A percentile compares a stretch with the other conserved stretches of the same genome.
Conservation (phyloP, 2,797 vertebrate genomes). For the Labeo calbasu region DNA sequence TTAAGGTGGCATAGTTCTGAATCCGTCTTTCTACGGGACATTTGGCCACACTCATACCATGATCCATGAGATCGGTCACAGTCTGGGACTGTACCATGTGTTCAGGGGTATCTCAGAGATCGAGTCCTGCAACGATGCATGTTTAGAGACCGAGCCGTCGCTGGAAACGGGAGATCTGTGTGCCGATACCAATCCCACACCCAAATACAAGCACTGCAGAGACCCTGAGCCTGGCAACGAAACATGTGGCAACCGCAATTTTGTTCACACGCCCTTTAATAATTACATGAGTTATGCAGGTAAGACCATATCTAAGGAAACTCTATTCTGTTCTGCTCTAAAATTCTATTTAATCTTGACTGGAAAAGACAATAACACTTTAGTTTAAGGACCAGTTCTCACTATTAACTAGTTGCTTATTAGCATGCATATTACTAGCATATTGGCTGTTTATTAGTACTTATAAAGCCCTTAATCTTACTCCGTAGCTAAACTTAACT, state of each 20-base stretch:
- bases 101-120: slow-evolving; percentile 97
- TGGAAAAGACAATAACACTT: not conserved
- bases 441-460: not conserved
- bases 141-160: slow-evolving; percentile 95
- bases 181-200: slow-evolving; percentile 93
- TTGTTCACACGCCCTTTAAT: slow-evolving; percentile 92
- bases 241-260: slow-evolving; percentile 89
- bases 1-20: slow-evolving; percentile 91
- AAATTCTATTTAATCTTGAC: not conserved
- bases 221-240: slow-evolving; percentile 93
- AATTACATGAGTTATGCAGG: slow-evolving; percentile 99
- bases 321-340: too few species aligned
- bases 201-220: slow-evolving; percentile 93
- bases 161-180: slow-evolving; percentile 97
- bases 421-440: not conserved
- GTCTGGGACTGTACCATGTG: slow-evolving; percentile 95
- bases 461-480: not conserved
- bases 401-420: not conserved
- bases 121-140: slow-evolving; percentile 94
- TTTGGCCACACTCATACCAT: slow-evolving; percentile 97
- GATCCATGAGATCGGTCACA: slow-evolving; percentile 98
- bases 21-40: slow-evolving; percentile 94
- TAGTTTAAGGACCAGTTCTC: not conserved
- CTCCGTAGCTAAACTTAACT: not conserved
- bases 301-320: slow-evolving; percentile 63